Base-by-base conservation (phyloP, 2,888 invertebrate species). In the Cactoblastis cactorum region DNA sequence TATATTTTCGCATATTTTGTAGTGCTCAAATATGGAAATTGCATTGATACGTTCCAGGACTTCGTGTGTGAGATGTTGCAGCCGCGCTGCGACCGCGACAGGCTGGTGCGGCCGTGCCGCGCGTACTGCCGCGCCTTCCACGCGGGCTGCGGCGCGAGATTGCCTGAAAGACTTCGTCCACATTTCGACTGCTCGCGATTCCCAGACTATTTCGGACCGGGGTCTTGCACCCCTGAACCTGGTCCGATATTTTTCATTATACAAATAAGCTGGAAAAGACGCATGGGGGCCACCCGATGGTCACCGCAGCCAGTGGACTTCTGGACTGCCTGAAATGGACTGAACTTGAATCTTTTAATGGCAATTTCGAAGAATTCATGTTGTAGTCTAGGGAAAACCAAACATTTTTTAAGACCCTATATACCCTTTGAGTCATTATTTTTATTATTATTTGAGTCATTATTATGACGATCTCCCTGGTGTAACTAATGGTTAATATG, bases 11-110 rank as follows among this genome's bases (percentile, higher is more conserved):
- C n/a, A n/a, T n/a, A n/a, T n/a, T n/a, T n/a, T n/a, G n/a, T n/a
- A 22, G 22, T 22, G 3, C 22, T 28, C 1, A 28, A 6, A 6
- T 28, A 9, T 28, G 8, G 8, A 2, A 9, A 4, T 28, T 9
- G 11, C 18, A 18, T 19, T 19, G 19, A 19, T 17, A 8, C 1
- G 2, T 19, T 38, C 11, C 63, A 89, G 82, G 96, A 97, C 69
- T 97, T 97, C 71, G 93, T 97, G 4, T 97, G 97, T 69, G 94
- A 95, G 68, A 91, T 96, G 55, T 83, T 97, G 41, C 97, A 97
- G 74, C 97, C 97, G 0, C 92, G 93, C 0, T 97, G 97, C 72
- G 74, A 81, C 0, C 91, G 85, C 45, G 91, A 91, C 45, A 90
- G 92, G 19, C 80, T 94, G 52, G 86, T 94, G 53, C 88, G 94